phyloP scores from a whole-genome alignment of 2,113 vertebrate genomes.

The Bufo bufo region DNA sequence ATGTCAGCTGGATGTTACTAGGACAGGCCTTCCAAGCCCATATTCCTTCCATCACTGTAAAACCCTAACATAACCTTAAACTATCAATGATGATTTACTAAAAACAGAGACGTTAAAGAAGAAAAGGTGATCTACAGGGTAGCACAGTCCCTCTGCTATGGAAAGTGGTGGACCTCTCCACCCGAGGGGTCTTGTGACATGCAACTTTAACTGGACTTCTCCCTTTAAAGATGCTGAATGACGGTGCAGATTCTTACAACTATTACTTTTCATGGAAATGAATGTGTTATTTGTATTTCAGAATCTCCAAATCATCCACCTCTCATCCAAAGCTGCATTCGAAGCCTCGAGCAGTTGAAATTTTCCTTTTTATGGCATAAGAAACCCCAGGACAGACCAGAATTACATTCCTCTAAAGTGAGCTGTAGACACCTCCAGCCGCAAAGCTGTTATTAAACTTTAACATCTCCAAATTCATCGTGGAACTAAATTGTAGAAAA shows the following conservation, averaged over 20 bases:
- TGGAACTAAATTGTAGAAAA: conserved; percentile 10
- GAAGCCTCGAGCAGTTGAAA: background rate
- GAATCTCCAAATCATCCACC: conserved; percentile 14
- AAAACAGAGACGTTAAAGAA: no score
- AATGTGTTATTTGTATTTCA: background rate
- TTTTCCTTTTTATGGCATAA: background rate
- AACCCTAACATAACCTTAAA: no score
- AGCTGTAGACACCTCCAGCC: conserved; percentile 34
- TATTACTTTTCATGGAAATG: background rate
- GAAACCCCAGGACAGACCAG: conserved; percentile 15
- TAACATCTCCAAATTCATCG: conserved; percentile 30
- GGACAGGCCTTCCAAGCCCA: no score
- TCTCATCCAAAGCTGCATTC: background rate
- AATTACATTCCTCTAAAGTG: conserved; percentile 39
- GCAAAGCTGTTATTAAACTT: conserved; percentile 9
- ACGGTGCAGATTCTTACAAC: background rate
- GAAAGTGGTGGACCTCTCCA: no score
- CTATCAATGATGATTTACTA: no score
- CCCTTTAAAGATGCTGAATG: background rate
- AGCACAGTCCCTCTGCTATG: no score
- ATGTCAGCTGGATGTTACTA: no score
- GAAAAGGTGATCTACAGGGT: no score
- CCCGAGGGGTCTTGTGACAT: no score
- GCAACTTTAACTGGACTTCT: no score
- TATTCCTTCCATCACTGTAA: no score